Conservation (phyloP, 2,113 vertebrate species). For the Centropristis striata region DNA sequence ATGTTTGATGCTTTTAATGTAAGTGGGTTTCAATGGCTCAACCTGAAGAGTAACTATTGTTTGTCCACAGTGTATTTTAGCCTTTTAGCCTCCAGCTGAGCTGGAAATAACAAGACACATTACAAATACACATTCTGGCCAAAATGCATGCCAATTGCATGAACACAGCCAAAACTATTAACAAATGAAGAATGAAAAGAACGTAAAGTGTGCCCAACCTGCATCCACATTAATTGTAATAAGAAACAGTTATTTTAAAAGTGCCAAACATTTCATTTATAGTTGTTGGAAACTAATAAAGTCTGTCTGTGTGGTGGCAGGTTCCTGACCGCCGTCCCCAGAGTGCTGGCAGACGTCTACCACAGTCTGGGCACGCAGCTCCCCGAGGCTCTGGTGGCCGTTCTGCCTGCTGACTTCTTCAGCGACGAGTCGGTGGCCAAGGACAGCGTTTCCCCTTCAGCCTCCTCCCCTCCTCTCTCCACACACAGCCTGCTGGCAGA, state of each 20-base stretch:
- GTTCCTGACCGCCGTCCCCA: constrained; percentile 88
- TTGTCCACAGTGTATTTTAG: too few relatives aligned
- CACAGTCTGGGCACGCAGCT: constrained; percentile 91
- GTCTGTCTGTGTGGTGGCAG: constrained; percentile 72
- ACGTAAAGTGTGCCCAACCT: too few relatives aligned
- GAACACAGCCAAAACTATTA: too few relatives aligned
- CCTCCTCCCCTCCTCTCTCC: constrained; percentile 75
- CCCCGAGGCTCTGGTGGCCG: constrained; percentile 88
- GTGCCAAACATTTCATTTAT: not conserved
- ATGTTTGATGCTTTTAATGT: too few relatives aligned
- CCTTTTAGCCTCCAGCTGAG: too few relatives aligned
- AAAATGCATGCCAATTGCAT: too few relatives aligned
- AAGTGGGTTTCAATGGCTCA: too few relatives aligned
- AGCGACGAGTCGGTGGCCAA: constrained; percentile 92
- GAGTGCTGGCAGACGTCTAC: constrained; percentile 91
- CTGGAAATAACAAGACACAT: too few relatives aligned
- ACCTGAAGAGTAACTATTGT: too few relatives aligned
- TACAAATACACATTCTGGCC: too few relatives aligned
- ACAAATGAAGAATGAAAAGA: too few relatives aligned
- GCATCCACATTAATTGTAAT: not conserved
- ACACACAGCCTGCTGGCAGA: constrained; percentile 54
- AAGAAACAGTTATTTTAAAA: not conserved
- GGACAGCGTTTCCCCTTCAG: constrained; percentile 86
- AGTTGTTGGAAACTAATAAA: not conserved
- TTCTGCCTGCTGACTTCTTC: constrained; percentile 93